Conservation (phyloP, 2,888 invertebrate genomes). For the Listrodromus nycthemerus region DNA sequence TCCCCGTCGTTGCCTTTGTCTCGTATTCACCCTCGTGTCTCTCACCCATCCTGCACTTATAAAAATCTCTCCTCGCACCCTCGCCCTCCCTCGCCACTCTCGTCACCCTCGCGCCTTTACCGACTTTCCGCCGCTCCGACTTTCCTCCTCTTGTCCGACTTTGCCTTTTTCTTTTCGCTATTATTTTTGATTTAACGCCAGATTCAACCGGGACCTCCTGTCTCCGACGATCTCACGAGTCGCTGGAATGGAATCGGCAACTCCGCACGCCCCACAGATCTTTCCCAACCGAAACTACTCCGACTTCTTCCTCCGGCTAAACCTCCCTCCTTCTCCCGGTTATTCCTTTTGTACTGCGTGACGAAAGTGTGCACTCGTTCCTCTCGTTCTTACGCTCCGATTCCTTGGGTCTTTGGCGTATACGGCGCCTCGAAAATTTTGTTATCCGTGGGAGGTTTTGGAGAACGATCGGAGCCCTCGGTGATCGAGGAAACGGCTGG, state of each 20-base stretch:
- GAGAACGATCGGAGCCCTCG: no score
- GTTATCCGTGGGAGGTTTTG: not conserved
- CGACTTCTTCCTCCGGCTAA: not conserved
- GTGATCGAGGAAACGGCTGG: no score
- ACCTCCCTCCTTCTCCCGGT: not conserved
- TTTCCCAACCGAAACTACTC: constrained; percentile 38
- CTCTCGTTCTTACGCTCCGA: not conserved
- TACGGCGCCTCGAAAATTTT: not conserved
- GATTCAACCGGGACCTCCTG: constrained; percentile 49
- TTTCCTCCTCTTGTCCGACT: constrained; percentile 37
- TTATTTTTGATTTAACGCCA: constrained; percentile 64
- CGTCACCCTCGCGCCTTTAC: not conserved
- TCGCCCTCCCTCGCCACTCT: constrained; percentile 1
- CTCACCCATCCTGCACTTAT: constrained; percentile 22
- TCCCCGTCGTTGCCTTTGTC: constrained; percentile 52
- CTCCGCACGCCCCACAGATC: constrained; percentile 53
- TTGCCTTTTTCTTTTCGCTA: constrained; percentile 43
- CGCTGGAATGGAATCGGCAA: constrained; percentile 54
- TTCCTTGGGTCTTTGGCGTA: not conserved
- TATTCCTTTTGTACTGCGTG: constrained; percentile 37
- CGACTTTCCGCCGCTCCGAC: constrained; percentile 12
- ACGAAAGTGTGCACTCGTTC: constrained; percentile 8
- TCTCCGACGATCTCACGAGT: constrained; percentile 61
- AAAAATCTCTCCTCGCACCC: not conserved
- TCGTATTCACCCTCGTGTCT: constrained; percentile 36